Evolutionary conservation across 2,888 invertebrate genomes (phyloP), one percentile per base, ranked within the genome.

Genomic region (Yponomeuta evonymella): DNA sequence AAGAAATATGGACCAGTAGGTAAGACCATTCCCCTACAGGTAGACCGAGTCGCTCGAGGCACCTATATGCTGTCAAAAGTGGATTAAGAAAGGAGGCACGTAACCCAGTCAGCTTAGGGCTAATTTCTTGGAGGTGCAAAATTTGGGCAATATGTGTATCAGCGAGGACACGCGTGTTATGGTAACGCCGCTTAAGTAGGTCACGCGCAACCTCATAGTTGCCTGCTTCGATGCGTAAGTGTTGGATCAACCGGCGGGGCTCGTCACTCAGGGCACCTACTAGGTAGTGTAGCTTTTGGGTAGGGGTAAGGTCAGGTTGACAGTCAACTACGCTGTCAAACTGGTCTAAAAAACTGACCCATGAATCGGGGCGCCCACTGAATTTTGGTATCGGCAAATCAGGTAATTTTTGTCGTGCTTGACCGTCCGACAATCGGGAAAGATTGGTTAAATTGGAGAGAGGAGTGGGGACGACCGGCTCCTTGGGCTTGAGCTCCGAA

Each of bases 241-340:
- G 70, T 58, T 67, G 67, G 4, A 70, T 48, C 23, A 72, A 10
- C 2, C 70, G 67, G 29, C 67, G 63, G 5, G 70, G 67, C 48
- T 72, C 71, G 62, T 70, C 70, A 1, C 67, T 62, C 12, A 72
- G 48, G 3, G 71, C 69, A 33, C 69, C 71, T 65, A 71, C 65
- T 48, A 71, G 62, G 48, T 71, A 71, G 3, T 29, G 29, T 36
- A 69, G 58, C 58, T 69, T 58, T 29, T 62, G 69, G 64, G 71
- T 48, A 5, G 71, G 69, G 29, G 71, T 64, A 64, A 71, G 65
- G 63, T 71, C 64, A 63, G 6, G 6, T 15, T 67, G 64, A 33
- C 65, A 64, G 68, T 71, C 68, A 5, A 71, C 71, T 11, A 71
- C 63, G 36, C 71, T 71, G 33, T 71, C 71, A 65, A 63, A 63